A percentile compares a stretch with the other conserved stretches of the same genome.
These are phyloP conservation scores for Cheiracanthium punctorium DNA, from an alignment of 2,888 invertebrate genomes.

Conservation along the genomic window DNA sequence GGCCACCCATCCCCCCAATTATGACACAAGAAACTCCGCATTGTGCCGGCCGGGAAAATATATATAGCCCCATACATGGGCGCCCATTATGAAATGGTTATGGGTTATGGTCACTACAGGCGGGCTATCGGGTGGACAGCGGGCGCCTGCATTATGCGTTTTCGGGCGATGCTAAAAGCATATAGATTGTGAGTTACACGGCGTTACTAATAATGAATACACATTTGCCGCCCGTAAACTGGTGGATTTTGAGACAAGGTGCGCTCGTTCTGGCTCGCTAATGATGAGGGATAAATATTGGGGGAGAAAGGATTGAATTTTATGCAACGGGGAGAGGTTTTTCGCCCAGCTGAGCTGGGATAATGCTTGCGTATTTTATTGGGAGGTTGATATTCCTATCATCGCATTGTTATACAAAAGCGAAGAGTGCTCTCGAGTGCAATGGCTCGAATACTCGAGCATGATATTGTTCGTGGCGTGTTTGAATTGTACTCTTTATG, in stretches of 20 bases:
- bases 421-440: too few species aligned
- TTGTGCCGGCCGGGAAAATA: slow-evolving; percentile 37
- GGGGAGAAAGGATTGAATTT: slow-evolving; percentile 9
- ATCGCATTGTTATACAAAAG: not conserved
- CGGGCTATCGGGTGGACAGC: slow-evolving; percentile 46
- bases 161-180: slow-evolving; percentile 45
- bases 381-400: not conserved
- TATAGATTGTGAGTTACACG: slow-evolving; percentile 55
- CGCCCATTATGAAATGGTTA: slow-evolving; percentile 59
- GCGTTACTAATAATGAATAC: slow-evolving; percentile 62
- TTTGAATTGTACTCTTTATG: too few species aligned
- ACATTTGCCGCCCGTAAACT: slow-evolving; percentile 8
- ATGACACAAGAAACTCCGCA: slow-evolving; percentile 40
- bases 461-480: too few species aligned
- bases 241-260: not conserved
- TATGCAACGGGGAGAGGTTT: not conserved
- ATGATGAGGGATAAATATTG: not conserved
- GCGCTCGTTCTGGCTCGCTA: slow-evolving; percentile 18
- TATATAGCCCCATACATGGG: not conserved
- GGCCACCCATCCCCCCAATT: slow-evolving; percentile 41
- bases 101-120: slow-evolving; percentile 65
- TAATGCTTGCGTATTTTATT: not conserved
- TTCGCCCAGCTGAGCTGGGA: not conserved
- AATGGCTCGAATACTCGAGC: too few species aligned
- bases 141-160: slow-evolving; percentile 42